Evolutionary conservation across 2,797 vertebrate species (phyloP).

Genomic region (Anguilla marmorata): DNA sequence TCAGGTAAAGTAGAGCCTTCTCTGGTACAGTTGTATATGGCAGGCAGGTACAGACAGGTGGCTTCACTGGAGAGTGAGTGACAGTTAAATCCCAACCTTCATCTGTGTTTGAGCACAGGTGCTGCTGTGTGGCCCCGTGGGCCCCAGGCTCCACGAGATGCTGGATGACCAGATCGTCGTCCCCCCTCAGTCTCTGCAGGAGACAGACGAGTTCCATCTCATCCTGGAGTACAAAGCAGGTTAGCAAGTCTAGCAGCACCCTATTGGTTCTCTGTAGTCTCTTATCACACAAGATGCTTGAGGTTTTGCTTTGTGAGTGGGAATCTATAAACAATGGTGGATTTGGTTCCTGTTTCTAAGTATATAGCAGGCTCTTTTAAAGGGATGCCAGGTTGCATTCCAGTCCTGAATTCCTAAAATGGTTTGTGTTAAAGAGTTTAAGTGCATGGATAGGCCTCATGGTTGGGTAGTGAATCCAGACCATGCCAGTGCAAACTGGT

Average conservation of each 20-base stretch:
- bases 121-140: constrained; percentile 90
- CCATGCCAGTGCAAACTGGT: too few relatives aligned
- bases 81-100: not conserved
- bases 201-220: constrained; percentile 91
- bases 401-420: not conserved
- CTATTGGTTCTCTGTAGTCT: not conserved
- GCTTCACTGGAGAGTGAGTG: not conserved
- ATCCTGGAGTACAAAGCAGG: constrained; percentile 97
- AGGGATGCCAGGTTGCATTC: not conserved
- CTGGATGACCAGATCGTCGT: constrained; percentile 90
- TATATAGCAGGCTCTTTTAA: not conserved
- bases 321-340: not conserved
- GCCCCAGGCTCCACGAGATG: constrained; percentile 93
- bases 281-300: not conserved
- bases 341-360: not conserved
- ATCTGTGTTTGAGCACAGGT: constrained; percentile 70
- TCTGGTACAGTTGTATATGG: not conserved
- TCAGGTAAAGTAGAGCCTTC: not conserved
- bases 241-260: constrained; percentile 48
- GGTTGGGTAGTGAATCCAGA: too few relatives aligned
- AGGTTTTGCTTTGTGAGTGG: not conserved
- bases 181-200: constrained; percentile 90
- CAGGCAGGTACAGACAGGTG: not conserved
- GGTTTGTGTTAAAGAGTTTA: not conserved
- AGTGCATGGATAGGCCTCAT: too few relatives aligned